Conservation (phyloP, 2,888 invertebrate genomes). For the Dyspetes luteomarginatus region DNA sequence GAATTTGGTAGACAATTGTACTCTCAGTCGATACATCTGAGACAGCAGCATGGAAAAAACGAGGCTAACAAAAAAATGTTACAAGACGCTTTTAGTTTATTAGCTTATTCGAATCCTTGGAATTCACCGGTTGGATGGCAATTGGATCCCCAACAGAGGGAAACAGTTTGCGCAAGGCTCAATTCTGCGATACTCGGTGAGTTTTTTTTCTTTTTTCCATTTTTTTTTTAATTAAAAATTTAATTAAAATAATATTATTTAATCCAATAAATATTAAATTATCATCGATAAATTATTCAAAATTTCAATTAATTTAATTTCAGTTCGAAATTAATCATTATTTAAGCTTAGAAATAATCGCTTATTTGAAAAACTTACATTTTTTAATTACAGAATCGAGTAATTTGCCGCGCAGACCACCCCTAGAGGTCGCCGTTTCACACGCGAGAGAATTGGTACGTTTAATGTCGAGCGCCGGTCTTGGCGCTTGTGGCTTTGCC, state of each 20-base stretch:
- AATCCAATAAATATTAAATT: too few species aligned
- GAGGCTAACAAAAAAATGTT: constrained; percentile 95
- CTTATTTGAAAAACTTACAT: too few species aligned
- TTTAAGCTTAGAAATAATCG: too few species aligned
- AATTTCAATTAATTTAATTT: too few species aligned
- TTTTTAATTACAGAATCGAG: constrained; percentile 90
- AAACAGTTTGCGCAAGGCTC: constrained; percentile 96
- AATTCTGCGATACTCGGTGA: constrained; percentile 98
- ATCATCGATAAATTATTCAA: not conserved
- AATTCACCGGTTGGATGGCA: constrained; percentile 98
- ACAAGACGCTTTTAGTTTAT: constrained; percentile 98
- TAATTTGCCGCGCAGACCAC: constrained; percentile 95
- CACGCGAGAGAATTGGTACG: constrained; percentile 95
- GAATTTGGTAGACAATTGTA: constrained; percentile 97
- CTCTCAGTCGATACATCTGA: constrained; percentile 93
- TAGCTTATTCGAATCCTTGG: constrained; percentile 99
- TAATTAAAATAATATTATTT: too few species aligned
- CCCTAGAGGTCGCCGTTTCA: constrained; percentile 95
- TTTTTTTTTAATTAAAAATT: constrained; percentile 20
- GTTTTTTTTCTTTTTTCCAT: constrained; percentile 58
- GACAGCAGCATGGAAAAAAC: constrained; percentile 92
- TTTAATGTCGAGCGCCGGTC: constrained; percentile 94
- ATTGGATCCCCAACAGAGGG: constrained; percentile 96
- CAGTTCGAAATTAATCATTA: too few species aligned
- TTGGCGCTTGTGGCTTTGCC: constrained; percentile 98